Percentiles rank a stretch among this genome's conserved stretches.
Conservation (phyloP, 2,797 vertebrate genomes). For the Oreortyx pictus region DNA sequence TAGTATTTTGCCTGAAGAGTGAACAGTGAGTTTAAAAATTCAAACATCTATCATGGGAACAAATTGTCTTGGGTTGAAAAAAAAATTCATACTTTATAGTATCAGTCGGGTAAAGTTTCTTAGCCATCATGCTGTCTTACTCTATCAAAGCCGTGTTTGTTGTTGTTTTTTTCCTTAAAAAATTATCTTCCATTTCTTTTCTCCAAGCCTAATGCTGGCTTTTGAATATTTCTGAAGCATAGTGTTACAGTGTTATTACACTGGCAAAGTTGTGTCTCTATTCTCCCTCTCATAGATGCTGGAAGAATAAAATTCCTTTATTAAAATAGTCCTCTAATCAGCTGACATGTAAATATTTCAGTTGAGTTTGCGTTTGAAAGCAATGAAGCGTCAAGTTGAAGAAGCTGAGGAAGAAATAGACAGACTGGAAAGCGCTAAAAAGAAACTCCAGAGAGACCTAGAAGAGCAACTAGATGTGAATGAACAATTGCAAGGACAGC, state of each 20-base stretch:
- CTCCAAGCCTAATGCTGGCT: background rate
- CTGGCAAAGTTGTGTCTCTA: slow-evolving; percentile 63
- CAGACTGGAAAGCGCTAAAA: slow-evolving; percentile 91
- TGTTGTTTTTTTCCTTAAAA: background rate
- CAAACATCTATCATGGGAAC: background rate
- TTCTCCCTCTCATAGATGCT: slow-evolving; percentile 53
- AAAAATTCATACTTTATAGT: background rate
- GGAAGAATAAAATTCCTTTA: slow-evolving; percentile 43
- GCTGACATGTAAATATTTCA: slow-evolving; percentile 72
- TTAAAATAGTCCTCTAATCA: slow-evolving; percentile 50
- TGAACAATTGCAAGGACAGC: slow-evolving; percentile 92
- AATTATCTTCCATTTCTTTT: background rate
- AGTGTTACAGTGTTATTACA: slow-evolving; percentile 37
- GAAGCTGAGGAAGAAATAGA: slow-evolving; percentile 98
- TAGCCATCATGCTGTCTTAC: background rate
- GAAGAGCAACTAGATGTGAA: slow-evolving; percentile 94
- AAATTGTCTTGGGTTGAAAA: background rate
- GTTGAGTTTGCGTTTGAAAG: slow-evolving; percentile 95
- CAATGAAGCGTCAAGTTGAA: slow-evolving; percentile 95
- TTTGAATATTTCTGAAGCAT: background rate
- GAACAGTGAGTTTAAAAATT: background rate
- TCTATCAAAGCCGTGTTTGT: background rate
- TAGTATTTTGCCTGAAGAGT: background rate
- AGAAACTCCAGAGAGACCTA: slow-evolving; percentile 96
- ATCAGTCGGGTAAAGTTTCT: background rate